Base-by-base conservation (phyloP, 2,888 invertebrate genomes). In the Tetrapedia diversipes region DNA sequence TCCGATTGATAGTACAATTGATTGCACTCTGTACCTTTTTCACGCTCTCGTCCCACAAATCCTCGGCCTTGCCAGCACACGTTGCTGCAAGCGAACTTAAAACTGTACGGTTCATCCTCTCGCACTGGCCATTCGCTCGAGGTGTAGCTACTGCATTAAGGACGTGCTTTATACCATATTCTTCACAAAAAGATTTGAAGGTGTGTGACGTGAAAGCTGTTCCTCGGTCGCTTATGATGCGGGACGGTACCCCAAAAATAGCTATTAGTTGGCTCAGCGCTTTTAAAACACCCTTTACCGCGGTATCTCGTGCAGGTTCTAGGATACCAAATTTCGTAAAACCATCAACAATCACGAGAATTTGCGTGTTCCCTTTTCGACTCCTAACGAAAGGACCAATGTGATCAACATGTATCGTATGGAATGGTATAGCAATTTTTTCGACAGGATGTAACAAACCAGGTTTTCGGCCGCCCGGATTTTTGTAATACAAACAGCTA, bases 1-100 rank as follows among this genome's bases (percentile, higher is more conserved):
- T 79, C 14, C 80, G 51, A 39, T 83, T 79, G 6, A 63, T 41
- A 3, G 82, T 60, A 14, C 67, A 60, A 37, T 89, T 89, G 0
- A 90, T 67, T 1, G 41, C 63, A n/a, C 51, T 64, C n/a, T 64
- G 63, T 4, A 64, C 51, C 22, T n/a, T 24, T 11, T 64, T 53
- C 6, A 64, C 53, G n/a, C n/a, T 19, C 27, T 64, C 2, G 10
- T 64, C 51, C 41, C 51, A 51, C 3, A 2, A 14, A 1, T 64
- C 29, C 16, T 49, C 29, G 24, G 47, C 6, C 34, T 61, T 1
- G 34, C 61, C 22, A 47, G 34, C 3, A 47, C 47, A 6, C 11
- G 32, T 37, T 1, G 11, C 2, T 8, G 11, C 37, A 32, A 32
- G 32, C 32, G 32, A 32, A 32, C 32, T 6, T 6, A 32, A 6